phyloP scores from a whole-genome alignment of 2,888 invertebrate species.

The Drosophila neotestacea region DNA sequence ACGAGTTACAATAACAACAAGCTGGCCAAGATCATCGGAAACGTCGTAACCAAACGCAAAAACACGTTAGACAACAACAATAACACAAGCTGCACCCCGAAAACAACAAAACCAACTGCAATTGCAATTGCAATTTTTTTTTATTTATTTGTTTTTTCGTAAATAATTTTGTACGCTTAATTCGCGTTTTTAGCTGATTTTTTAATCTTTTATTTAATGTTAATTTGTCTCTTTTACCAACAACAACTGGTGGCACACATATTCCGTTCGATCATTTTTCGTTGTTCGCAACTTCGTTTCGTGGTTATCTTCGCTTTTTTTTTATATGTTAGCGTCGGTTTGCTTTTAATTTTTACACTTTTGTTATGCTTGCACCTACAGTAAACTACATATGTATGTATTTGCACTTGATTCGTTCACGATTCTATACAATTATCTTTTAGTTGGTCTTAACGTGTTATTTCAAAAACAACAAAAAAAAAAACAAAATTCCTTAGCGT shows the following conservation, averaged over 20 bases:
- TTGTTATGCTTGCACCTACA: slow-evolving; percentile 34
- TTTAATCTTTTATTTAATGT: slow-evolving; percentile 36
- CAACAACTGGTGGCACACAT: slow-evolving; percentile 44
- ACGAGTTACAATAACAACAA: slow-evolving; percentile 64
- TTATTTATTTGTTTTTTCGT: neutral
- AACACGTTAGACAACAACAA: slow-evolving; percentile 63
- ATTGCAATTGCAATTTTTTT: slow-evolving; percentile 19
- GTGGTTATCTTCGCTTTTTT: slow-evolving; percentile 54
- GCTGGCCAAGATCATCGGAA: slow-evolving; percentile 73
- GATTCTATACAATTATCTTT: slow-evolving; percentile 41
- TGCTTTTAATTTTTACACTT: slow-evolving; percentile 26
- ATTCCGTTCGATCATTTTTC: slow-evolving; percentile 58
- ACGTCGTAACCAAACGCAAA: slow-evolving; percentile 54
- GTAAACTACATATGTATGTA: slow-evolving; percentile 27
- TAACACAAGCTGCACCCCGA: slow-evolving; percentile 50
- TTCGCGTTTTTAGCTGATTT: slow-evolving; percentile 38
- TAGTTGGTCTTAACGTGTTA: slow-evolving; percentile 51
- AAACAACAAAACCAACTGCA: slow-evolving; percentile 31
- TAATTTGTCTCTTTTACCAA: slow-evolving; percentile 46
- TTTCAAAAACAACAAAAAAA: slow-evolving; percentile 57
- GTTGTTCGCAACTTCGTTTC: slow-evolving; percentile 55
- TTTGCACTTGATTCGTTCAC: slow-evolving; percentile 45
- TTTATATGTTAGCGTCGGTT: slow-evolving; percentile 50
- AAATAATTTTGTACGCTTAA: slow-evolving; percentile 35
- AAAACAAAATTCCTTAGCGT: slow-evolving; percentile 44